Evolutionary conservation across 2,797 vertebrate species (phyloP).

Genomic region (Synaphobranchus kaupii): DNA sequence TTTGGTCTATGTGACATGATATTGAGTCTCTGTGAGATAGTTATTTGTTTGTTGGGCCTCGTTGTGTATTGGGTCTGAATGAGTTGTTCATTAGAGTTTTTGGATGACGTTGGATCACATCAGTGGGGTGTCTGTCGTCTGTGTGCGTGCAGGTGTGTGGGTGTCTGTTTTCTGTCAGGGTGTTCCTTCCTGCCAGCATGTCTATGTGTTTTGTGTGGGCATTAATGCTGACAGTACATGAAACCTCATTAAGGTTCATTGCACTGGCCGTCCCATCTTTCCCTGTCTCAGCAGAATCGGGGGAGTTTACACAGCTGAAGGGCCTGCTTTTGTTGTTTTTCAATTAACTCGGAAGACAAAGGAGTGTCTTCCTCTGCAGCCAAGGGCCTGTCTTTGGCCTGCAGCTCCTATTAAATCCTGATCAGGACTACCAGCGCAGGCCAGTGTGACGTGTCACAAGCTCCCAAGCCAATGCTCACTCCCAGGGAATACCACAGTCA

Average conservation of each 20-base stretch:
- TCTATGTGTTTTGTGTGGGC: constrained; percentile 49
- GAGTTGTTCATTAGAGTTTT: not conserved
- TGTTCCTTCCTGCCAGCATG: not conserved
- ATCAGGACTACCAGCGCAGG: constrained; percentile 29
- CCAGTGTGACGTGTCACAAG: constrained; percentile 1
- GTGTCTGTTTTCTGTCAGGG: not conserved
- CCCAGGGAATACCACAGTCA: not conserved
- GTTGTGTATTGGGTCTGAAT: not conserved
- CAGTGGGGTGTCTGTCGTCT: not conserved
- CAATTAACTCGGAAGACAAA: constrained; percentile 22
- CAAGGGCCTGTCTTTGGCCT: constrained; percentile 31
- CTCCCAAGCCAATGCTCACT: not conserved
- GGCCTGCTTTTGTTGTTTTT: constrained; percentile 22
- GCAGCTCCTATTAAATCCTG: constrained; percentile 40
- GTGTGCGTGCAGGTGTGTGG: not conserved
- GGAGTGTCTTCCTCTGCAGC: not conserved
- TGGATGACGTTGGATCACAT: too few relatives aligned
- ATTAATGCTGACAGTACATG: constrained; percentile 47
- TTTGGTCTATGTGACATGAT: not conserved
- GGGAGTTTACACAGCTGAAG: constrained; percentile 50
- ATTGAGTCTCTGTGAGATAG: not conserved
- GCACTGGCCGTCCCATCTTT: constrained; percentile 13
- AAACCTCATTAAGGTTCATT: constrained; percentile 49
- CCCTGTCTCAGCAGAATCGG: constrained; percentile 53
- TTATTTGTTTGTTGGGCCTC: not conserved